Base-by-base conservation (phyloP, 1,140 invertebrate genomes). In the Lycorma delicatula region DNA sequence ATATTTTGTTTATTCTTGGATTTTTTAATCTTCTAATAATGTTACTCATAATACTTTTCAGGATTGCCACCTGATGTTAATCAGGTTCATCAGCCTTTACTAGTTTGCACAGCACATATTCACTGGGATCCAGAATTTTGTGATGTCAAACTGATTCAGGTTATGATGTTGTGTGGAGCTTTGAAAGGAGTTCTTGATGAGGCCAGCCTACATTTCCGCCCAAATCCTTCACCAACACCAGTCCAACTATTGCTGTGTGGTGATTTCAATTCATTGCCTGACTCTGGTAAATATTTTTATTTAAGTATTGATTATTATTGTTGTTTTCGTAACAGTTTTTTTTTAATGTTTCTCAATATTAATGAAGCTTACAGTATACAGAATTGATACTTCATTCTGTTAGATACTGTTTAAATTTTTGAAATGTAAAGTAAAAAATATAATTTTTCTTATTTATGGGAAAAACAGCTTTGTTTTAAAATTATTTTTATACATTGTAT, bases 61-160 rank as follows among this genome's bases (percentile, higher is more conserved):
- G 85, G 85, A 60, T 67, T 85, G 66, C 86, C 85, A 60, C 75
- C 81, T 26, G 88, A 93, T 66, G 78, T 84, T 50, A 77, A 79
- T 41, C 83, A 85, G 72, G 75, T 87, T 58, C 82, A 85, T 61
- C 93, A 94, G 70, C 89, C 89, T 23, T 77, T 98, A 56, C 77
- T 98, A 56, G 93, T 99, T 26, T 97, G 94, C 70, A 98, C 95
- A 3, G 95, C 96, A 29, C 97, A 99, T 75, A 96, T 99, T 59
- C 96, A 99, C 75, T 99, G 97, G 97, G 97, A 99, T 80, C 97
- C 97, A 1, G 96, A 99, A 76, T 99, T 89, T 72, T 98, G 94
- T 69, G 97, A 99, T 75, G 97, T 99, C n/a, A 99, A 99, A 75
- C 79, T 99, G 1, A 98, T 99, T 60, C 97, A 99, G 74, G 97